Evolutionary conservation across 1,140 invertebrate genomes (phyloP), one percentile per base, ranked within the genome.

Genomic region (Myzus persicae): DNA sequence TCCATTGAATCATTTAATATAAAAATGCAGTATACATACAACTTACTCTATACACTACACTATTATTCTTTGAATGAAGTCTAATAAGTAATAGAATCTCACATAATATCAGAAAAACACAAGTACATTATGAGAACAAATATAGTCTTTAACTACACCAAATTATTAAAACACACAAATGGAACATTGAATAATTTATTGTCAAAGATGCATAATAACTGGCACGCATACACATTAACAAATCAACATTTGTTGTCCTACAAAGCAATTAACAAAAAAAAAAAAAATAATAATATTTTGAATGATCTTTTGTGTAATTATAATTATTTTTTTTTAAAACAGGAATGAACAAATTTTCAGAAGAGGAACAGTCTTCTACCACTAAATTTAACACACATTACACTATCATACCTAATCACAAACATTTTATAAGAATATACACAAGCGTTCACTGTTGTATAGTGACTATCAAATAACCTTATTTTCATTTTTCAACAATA

Each of bases 321-420:
- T 40, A 54, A 54, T 90, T 59, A 26, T 90, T 85, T 48, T 84
- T 81, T 93, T 93, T 93, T 6, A 82, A 54, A 90, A 92, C 81
- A 84, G 91, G 91, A 93, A 93, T 93, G 91, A 93, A 93, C 81
- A 85, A 85, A 82, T 84, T 93, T 93, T 93, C 91, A 85, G 91
- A 93, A 84, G 91, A 85, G 91, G 91, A 93, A 93, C 91, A 93
- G 91, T 93, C 76, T 54, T 93, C 91, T 92, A 92, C 81, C 24
- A 51, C 91, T 85, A 93, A 84, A 54, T 40, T 92, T 44, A 20
- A 38, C 26, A 48, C n/a, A 85, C 11, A 44, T 85, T 51, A 93
- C n/a, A 54, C 36, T 84, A 91, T 38, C 6, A 59, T 48, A 51
- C 36, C 36, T 51, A 48, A 85, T 93, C 81, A 93, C 91, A 93